phyloP scores from a whole-genome alignment of 2,888 invertebrate genomes.

The Syrphus vitripennis region DNA sequence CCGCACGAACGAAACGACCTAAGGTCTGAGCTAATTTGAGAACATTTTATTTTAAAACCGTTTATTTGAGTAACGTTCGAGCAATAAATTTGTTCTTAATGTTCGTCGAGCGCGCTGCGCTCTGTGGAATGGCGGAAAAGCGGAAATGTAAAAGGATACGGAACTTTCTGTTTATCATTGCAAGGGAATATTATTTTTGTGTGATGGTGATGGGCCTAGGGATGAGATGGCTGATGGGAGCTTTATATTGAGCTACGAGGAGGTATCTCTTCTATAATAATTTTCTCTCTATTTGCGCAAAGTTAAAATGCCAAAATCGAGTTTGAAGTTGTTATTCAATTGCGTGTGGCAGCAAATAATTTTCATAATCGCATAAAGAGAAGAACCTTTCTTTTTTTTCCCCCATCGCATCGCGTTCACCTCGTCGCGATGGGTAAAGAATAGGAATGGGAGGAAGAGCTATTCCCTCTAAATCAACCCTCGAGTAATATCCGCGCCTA shows the following conservation, averaged over 20 bases:
- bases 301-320: slow-evolving; percentile 55
- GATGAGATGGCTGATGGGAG: not conserved
- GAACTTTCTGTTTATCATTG: slow-evolving; percentile 36
- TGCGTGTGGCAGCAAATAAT: slow-evolving; percentile 65
- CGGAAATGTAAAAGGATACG: slow-evolving; percentile 47
- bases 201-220: not conserved
- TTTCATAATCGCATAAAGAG: slow-evolving; percentile 53
- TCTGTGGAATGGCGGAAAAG: not conserved
- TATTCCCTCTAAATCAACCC: slow-evolving; percentile 37
- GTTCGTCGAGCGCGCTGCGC: slow-evolving; percentile 22
- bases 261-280: slow-evolving; percentile 6
- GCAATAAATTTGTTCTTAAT: slow-evolving; percentile 66
- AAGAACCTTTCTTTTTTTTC: not conserved
- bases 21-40: slow-evolving; percentile 72
- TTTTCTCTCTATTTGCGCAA: not conserved
- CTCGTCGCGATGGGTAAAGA: not conserved
- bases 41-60: slow-evolving; percentile 71
- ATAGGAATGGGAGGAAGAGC: not conserved
- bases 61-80: slow-evolving; percentile 68
- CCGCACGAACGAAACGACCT: slow-evolving; percentile 48
- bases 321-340: slow-evolving; percentile 66
- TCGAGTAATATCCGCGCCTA: slow-evolving; percentile 52
- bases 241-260: slow-evolving; percentile 20
- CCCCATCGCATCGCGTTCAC: not conserved
- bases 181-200: not conserved